Base-by-base conservation (phyloP, 2,797 vertebrate genomes). In the Rhadinocentrus ornatus region DNA sequence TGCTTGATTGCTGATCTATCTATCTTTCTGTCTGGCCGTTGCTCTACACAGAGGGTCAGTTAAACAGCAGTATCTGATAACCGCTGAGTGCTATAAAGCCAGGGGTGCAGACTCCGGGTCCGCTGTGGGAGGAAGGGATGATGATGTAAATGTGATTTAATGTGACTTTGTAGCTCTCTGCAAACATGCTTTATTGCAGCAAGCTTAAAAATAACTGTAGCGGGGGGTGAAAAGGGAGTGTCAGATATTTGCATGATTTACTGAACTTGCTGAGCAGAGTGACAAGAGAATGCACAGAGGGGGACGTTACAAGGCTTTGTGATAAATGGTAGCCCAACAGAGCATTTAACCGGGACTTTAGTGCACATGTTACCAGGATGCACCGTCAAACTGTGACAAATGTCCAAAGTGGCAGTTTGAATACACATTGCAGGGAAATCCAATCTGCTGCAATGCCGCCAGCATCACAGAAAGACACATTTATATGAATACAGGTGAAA, bases 231-330 rank as follows among this genome's bases (percentile, higher is more conserved):
- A 37, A 48, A 3, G 31, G 34, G 58, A 57, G n/a, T 67, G 22
- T 73, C 26, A 44, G 27, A 69, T 62, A 32, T 65, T 37, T 16
- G 48, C 26, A 60, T 77, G 75, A 86, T 82, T 82, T 71, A 72
- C 57, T 8, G 58, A 12, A 8, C 55, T 65, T 35, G 13, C 46
- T 26, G 29, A 57, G 69, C 63, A 31, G 44, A 61, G 34, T 8
- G 18, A 22, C 54, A 58, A 62, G 32, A 60, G 29, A 55, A 57
- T 9, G 6, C 60, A 31, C 55, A 39, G 10, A 57, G 62, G 61
- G 44, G 52, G 31, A 50, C 22, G 41, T 55, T 34, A 20, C 56
- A 66, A 58, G 77, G 73, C 55, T 80, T 41, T 26, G 64, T 81
- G 82, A 81, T 72, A 55, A 73, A 78, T 2, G 2, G 24, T 32